Evolutionary conservation across 2,113 vertebrate genomes (phyloP).

Genomic region (Carettochelys insculpta): DNA sequence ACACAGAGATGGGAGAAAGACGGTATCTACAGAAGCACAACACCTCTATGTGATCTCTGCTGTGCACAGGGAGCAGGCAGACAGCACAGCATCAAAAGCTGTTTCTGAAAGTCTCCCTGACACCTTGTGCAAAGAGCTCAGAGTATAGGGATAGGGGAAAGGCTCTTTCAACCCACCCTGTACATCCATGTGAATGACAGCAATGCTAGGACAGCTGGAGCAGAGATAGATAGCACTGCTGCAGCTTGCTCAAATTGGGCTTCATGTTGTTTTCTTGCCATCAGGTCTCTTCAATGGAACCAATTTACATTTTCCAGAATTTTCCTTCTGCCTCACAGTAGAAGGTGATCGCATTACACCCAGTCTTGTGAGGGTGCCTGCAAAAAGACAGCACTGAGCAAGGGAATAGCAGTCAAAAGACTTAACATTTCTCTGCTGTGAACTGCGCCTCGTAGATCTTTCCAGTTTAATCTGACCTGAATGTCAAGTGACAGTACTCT

Average conservation of each 20-base stretch:
- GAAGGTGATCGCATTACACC: background rate
- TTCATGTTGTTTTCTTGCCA: background rate
- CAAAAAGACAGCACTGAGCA: background rate
- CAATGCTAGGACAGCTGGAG: background rate
- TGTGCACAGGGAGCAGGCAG: background rate
- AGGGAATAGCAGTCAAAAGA: background rate
- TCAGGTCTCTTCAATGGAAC: background rate
- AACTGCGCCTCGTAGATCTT: background rate
- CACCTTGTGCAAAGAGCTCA: background rate
- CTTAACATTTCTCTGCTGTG: background rate
- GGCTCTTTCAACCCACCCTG: background rate
- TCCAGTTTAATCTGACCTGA: background rate
- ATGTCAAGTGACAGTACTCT: background rate
- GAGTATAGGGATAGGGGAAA: background rate
- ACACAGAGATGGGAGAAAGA: background rate
- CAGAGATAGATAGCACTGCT: background rate
- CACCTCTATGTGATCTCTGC: background rate
- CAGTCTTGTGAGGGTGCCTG: background rate
- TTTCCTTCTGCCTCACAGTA: slow-evolving; percentile 6
- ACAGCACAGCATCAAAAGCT: background rate
- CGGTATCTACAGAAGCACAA: background rate
- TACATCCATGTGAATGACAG: background rate
- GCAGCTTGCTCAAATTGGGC: background rate
- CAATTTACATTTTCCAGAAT: background rate
- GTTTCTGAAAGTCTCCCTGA: fast-evolving